Evolutionary conservation across 2,113 vertebrate species (phyloP), one percentile per base, ranked within the genome.

Genomic region (Dermatemys mawii): DNA sequence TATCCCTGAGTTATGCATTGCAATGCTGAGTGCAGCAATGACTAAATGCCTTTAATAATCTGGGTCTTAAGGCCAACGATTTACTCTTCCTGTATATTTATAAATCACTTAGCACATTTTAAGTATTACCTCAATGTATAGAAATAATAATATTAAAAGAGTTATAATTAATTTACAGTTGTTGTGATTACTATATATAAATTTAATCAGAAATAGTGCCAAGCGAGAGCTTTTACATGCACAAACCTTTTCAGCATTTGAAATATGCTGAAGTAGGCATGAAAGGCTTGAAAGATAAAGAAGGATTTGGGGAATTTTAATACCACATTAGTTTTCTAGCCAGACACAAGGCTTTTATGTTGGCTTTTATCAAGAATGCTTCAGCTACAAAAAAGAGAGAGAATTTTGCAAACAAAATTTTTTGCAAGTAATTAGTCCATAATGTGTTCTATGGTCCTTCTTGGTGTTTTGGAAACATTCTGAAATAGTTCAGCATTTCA

Each of bases 401-500:
- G 89, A 27, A 83, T 95, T 85, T 79, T 91, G 73, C 83, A 90
- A 90, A 88, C 84, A 10, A 87, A 26, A 50, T 50, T 92, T 95
- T 91, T 94, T 11, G 51, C 89, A 95, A 93, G 93, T 96, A 96
- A 95, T 97, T 95, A 95, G 29, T 41, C 38, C 50, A 53, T 84
- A 70, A 73, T 86, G 83, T 85, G 13, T 94, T 79, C 75, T 90
- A 48, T 53, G 54, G 16, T 80, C 88, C 54, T 83, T 81, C 49
- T 81, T 83, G 24, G 50, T 93, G 60, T 92, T 96, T 92, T 88
- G 88, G 85, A 96, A 94, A 78, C 83, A 86, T 82, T 95, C 96
- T 84, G 70, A 90, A 96, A 94, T 91, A 93, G 89, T 93, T 95
- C 87, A 91, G 10, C 76, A 53, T 86, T 96, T 91, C n/a, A 86